Evolutionary conservation across 1,140 invertebrate species (phyloP).

Genomic region (Cardiocondyla obscurior): DNA sequence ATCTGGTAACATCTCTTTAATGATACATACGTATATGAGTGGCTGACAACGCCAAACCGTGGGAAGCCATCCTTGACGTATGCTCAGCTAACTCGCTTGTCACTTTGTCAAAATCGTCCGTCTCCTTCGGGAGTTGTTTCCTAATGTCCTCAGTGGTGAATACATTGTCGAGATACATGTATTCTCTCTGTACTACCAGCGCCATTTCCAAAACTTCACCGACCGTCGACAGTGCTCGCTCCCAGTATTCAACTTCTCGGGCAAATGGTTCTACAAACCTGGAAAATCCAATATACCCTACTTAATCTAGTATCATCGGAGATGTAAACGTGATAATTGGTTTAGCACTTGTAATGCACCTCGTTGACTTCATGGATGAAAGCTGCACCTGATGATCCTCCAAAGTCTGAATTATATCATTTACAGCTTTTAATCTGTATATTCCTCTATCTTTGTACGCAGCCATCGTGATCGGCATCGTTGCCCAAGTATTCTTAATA

Average conservation of each 20-base stretch:
- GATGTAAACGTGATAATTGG: background rate
- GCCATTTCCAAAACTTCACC: slow-evolving; percentile 91
- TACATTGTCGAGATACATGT: slow-evolving; percentile 94
- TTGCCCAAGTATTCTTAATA: slow-evolving; percentile 89
- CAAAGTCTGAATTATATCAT: slow-evolving; percentile 89
- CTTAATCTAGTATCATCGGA: background rate
- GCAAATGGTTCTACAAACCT: slow-evolving; percentile 89
- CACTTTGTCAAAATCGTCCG: slow-evolving; percentile 89
- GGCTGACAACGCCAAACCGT: slow-evolving; percentile 74
- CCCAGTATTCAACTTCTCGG: slow-evolving; percentile 86
- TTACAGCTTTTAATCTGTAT: slow-evolving; percentile 86
- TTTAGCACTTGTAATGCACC: slow-evolving; percentile 65
- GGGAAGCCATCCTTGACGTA: slow-evolving; percentile 83
- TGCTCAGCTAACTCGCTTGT: slow-evolving; percentile 90
- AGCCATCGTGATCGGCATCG: slow-evolving; percentile 88
- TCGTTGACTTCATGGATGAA: slow-evolving; percentile 93
- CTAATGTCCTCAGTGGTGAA: slow-evolving; percentile 93
- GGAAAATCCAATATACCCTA: slow-evolving; percentile 28
- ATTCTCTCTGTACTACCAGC: slow-evolving; percentile 91
- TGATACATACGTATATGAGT: slow-evolving; percentile 78
- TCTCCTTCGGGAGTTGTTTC: slow-evolving; percentile 91
- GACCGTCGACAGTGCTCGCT: slow-evolving; percentile 90
- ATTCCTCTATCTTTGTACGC: slow-evolving; percentile 88
- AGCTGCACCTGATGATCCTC: slow-evolving; percentile 91
- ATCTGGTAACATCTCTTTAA: background rate